A percentile compares a stretch with the other conserved stretches of the same genome.
These are phyloP conservation scores for Daboia siamensis DNA, from an alignment of 2,113 vertebrate species.

Conservation along the genomic window DNA sequence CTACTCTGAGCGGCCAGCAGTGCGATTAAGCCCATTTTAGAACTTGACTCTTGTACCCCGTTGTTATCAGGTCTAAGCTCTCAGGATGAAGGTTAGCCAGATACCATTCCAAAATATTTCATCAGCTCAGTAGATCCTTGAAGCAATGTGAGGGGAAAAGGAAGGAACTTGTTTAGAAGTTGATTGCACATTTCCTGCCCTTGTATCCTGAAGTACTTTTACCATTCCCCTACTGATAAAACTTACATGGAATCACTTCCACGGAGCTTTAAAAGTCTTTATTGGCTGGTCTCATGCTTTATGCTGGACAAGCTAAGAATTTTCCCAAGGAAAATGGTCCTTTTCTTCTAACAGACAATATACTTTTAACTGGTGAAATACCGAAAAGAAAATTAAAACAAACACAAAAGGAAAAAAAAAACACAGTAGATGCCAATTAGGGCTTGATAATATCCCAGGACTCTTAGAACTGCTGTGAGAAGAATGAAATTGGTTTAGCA, in stretches of 20 bases:
- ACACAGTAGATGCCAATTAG: not conserved
- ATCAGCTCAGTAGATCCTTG: conserved; percentile 14
- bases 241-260: not conserved
- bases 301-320: conserved; percentile 11
- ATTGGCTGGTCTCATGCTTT: not conserved
- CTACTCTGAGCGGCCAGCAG: conserved; percentile 36
- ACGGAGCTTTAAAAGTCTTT: not conserved
- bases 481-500: not conserved
- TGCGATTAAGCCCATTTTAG: conserved; percentile 42
- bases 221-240: conserved; percentile 18
- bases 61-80: conserved; percentile 35
- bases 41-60: conserved; percentile 33
- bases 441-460: not conserved
- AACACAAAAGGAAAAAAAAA: not conserved
- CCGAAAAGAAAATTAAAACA: not conserved
- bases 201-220: conserved; percentile 7
- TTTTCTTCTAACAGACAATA: not conserved
- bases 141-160: conserved; percentile 1
- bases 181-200: not conserved
- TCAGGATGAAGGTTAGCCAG: conserved; percentile 20
- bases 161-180: conserved; percentile 1
- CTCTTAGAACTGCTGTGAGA: not conserved
- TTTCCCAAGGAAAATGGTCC: not conserved
- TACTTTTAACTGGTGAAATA: not conserved
- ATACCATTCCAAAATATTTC: not conserved